Conservation (phyloP, 2,797 vertebrate species). For the Aphelocoma californica region DNA sequence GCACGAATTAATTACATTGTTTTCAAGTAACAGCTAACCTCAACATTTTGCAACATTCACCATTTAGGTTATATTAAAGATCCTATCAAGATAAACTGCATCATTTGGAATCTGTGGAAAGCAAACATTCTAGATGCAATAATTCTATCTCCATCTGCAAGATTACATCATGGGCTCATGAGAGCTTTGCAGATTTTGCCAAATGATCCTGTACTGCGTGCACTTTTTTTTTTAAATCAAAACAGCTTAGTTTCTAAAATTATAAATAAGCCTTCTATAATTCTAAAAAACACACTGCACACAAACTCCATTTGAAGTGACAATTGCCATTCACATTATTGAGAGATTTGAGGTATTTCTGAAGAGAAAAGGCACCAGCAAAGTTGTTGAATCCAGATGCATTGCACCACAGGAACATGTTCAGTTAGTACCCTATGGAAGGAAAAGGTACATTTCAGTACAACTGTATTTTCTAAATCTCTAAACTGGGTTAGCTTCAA, state of each 20-base stretch:
- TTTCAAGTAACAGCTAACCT: conserved; percentile 1
- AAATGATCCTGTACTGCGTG: neutral
- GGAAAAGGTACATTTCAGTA: conserved; percentile 49
- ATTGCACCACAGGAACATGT: neutral
- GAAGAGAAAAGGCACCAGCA: conserved; percentile 27
- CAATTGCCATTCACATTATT: conserved; percentile 71
- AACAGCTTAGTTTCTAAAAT: conserved; percentile 32
- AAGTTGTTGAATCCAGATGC: neutral
- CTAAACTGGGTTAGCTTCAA: neutral
- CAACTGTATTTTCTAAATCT: neutral
- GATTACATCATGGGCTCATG: neutral
- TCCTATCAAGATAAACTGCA: neutral
- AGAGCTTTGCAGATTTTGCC: conserved; percentile 14
- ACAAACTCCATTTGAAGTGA: conserved; percentile 39
- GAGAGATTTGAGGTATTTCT: conserved; percentile 63
- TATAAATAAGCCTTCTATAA: conserved; percentile 27
- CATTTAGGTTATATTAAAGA: neutral
- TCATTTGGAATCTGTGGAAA: neutral
- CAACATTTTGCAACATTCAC: neutral
- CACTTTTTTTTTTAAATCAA: neutral
- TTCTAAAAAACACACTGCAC: conserved; percentile 50
- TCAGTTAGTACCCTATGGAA: conserved; percentile 66
- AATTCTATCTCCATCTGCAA: neutral
- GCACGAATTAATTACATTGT: neutral
- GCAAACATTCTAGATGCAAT: neutral